Evolutionary conservation across 2,888 invertebrate genomes (phyloP).

Genomic region (Molanna angustata): DNA sequence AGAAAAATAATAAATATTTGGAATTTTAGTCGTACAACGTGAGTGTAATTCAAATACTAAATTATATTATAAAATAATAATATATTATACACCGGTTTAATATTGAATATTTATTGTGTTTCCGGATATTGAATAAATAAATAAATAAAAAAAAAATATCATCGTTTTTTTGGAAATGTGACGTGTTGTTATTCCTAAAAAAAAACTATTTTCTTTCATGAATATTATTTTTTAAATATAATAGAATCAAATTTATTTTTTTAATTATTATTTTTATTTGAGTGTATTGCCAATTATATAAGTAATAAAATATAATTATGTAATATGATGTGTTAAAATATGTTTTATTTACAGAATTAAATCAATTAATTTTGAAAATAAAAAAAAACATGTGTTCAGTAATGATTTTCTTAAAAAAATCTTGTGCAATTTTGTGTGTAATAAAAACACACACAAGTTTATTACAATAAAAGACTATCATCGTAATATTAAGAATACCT

Average conservation of each 20-base stretch:
- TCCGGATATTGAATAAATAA: conserved; percentile 18
- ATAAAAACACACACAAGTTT: too few species aligned
- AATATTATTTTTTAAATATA: neutral
- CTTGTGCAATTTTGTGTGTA: too few species aligned
- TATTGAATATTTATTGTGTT: conserved; percentile 33
- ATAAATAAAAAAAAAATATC: conserved; percentile 37
- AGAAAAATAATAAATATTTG: conserved; percentile 30
- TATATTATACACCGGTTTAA: conserved; percentile 5
- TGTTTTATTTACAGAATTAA: too few species aligned
- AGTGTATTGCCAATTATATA: too few species aligned
- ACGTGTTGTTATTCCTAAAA: conserved; percentile 32
- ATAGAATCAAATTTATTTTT: neutral
- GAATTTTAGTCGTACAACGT: conserved; percentile 43
- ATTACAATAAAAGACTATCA: too few species aligned
- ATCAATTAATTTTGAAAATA: too few species aligned
- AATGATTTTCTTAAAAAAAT: too few species aligned
- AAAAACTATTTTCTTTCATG: conserved; percentile 11
- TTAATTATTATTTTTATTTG: conserved; percentile 1
- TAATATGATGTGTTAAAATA: too few species aligned
- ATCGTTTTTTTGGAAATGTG: conserved; percentile 25
- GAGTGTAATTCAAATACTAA: conserved; percentile 25
- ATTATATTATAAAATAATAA: conserved; percentile 10
- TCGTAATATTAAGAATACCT: too few species aligned
- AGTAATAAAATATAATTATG: too few species aligned
- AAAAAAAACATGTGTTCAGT: too few species aligned